Evolutionary conservation across 2,113 vertebrate species (phyloP).

Genomic region (Apteryx owenii): DNA sequence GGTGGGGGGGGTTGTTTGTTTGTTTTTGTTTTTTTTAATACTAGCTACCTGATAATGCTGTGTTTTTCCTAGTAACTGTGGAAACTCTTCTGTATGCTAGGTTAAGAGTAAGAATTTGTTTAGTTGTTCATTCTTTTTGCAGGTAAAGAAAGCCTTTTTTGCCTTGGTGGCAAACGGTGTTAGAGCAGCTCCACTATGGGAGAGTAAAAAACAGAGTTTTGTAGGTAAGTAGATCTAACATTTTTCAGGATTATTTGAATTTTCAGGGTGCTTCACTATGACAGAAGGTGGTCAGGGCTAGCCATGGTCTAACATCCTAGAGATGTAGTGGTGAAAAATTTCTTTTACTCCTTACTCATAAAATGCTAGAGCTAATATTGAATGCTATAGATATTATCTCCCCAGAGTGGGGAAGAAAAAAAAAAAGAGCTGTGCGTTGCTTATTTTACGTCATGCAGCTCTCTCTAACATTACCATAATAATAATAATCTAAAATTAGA

Average conservation of each 20-base stretch:
- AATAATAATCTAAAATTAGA: background rate
- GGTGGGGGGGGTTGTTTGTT: background rate
- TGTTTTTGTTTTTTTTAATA: background rate
- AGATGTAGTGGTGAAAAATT: background rate
- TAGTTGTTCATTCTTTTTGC: background rate
- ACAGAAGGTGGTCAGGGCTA: background rate
- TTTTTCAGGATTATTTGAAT: background rate
- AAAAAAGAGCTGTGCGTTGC: background rate
- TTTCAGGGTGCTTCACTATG: background rate
- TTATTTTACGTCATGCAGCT: background rate
- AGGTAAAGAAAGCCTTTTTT: constrained; percentile 99
- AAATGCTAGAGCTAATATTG: background rate
- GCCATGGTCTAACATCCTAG: background rate
- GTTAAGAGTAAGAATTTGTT: background rate
- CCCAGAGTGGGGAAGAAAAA: background rate
- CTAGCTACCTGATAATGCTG: background rate
- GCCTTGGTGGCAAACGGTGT: constrained; percentile 97
- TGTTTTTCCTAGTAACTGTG: background rate
- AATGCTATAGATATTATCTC: background rate
- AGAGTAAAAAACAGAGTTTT: constrained; percentile 97
- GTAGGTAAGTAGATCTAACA: constrained; percentile 85
- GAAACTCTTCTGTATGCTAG: background rate
- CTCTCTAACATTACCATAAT: background rate
- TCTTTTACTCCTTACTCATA: background rate
- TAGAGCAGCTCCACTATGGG: constrained; percentile 96